These are phyloP conservation scores for Hybognathus amarus DNA, from an alignment of 2,797 vertebrate species.

Conservation along the genomic window DNA sequence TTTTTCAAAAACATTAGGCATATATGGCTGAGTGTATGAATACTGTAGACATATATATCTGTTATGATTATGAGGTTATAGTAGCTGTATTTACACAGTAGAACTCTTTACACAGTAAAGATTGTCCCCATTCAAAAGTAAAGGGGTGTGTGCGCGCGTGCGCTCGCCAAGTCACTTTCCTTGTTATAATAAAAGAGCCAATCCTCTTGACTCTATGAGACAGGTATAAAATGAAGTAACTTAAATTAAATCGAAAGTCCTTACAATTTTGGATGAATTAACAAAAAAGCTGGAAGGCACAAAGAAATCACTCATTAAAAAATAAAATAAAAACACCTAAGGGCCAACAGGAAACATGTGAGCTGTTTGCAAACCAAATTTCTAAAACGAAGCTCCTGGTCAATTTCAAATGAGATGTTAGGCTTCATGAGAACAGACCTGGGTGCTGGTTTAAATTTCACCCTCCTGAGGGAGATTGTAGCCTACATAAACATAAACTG, in stretches of 20 bases:
- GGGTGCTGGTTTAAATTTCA: conserved; percentile 44
- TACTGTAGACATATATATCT: no score
- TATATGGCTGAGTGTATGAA: no score
- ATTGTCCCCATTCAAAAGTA: neutral
- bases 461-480: conserved; percentile 49
- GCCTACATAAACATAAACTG: conserved; percentile 64
- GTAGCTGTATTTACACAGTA: neutral
- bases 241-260: neutral
- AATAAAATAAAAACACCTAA: neutral
- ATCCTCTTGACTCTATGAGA: neutral
- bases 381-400: conserved; percentile 7
- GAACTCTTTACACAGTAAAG: neutral
- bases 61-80: no score
- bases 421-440: conserved; percentile 36
- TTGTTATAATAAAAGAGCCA: neutral
- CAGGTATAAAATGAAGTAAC: neutral
- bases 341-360: neutral
- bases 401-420: conserved; percentile 13
- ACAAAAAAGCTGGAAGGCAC: conserved; percentile 21
- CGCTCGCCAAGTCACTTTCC: neutral
- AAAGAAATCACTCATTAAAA: neutral
- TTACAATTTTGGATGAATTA: neutral
- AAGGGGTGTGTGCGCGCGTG: neutral
- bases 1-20: no score
- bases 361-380: neutral